These are phyloP conservation scores for Dermatophagoides farinae DNA, from an alignment of 1,140 invertebrate genomes.

Conservation along the genomic window DNA sequence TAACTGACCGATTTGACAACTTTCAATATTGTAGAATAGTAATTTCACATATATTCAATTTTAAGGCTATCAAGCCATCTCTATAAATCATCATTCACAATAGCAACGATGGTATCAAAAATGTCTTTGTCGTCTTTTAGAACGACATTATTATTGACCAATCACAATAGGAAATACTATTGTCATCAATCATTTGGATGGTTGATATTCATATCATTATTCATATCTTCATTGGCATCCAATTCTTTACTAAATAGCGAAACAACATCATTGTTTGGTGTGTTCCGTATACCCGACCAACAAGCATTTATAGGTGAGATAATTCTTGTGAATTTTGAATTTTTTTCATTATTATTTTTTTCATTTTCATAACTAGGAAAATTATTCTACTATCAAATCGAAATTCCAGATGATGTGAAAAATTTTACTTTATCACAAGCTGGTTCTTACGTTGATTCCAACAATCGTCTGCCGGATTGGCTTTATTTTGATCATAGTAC, in stretches of 20 bases:
- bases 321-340: background rate
- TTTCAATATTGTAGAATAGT: too few relatives aligned
- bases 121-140: background rate
- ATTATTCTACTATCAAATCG: background rate
- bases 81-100: background rate
- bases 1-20: too few relatives aligned
- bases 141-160: background rate
- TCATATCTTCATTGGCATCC: background rate
- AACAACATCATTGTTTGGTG: background rate
- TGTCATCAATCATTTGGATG: background rate
- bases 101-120: background rate
- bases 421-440: background rate
- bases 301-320: background rate
- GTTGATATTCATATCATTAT: background rate
- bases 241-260: background rate
- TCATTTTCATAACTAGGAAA: background rate
- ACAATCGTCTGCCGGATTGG: constrained; percentile 25
- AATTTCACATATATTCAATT: too few relatives aligned
- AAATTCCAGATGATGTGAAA: background rate
- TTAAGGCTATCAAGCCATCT: too few relatives aligned
- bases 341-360: background rate
- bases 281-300: constrained; percentile 5
- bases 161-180: background rate
- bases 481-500: constrained; percentile 24
- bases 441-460: background rate